These are phyloP conservation scores for Nyctalus aviator DNA, from an alignment of 2,797 vertebrate species.

Conservation along the genomic window DNA sequence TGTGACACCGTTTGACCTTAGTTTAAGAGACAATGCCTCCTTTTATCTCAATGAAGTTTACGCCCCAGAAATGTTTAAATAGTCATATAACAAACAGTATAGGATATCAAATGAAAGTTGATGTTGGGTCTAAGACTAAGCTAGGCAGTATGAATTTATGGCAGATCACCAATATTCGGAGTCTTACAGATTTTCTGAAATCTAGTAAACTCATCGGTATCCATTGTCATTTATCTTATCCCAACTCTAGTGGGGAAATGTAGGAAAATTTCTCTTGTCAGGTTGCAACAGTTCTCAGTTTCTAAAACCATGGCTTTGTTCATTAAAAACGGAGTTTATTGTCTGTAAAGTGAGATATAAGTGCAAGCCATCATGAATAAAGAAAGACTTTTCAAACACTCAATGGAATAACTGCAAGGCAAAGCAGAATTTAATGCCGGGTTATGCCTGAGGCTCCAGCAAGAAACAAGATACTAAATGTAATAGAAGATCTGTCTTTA, in stretches of 20 bases:
- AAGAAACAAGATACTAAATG: slow-evolving; percentile 11
- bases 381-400: slow-evolving; percentile 38
- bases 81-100: neutral
- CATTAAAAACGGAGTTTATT: slow-evolving; percentile 38
- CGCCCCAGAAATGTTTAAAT: slow-evolving; percentile 59
- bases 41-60: slow-evolving; percentile 4
- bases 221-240: slow-evolving; percentile 53
- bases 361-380: slow-evolving; percentile 14
- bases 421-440: neutral
- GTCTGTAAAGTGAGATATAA: neutral
- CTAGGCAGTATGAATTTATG: slow-evolving; percentile 13
- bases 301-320: slow-evolving; percentile 68
- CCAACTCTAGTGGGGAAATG: slow-evolving; percentile 53
- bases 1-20: neutral
- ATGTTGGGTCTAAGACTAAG: slow-evolving; percentile 42
- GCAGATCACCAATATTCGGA: slow-evolving; percentile 28
- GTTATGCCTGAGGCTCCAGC: neutral
- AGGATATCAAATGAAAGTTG: slow-evolving; percentile 34
- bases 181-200: slow-evolving; percentile 64
- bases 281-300: slow-evolving; percentile 41
- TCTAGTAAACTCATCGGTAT: slow-evolving; percentile 64
- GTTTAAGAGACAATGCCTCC: slow-evolving; percentile 1
- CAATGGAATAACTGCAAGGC: neutral
- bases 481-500: slow-evolving; percentile 3
- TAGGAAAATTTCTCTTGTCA: slow-evolving; percentile 63